These are phyloP conservation scores for Dastarcus helophoroides DNA, from an alignment of 2,888 invertebrate genomes.

Conservation along the genomic window DNA sequence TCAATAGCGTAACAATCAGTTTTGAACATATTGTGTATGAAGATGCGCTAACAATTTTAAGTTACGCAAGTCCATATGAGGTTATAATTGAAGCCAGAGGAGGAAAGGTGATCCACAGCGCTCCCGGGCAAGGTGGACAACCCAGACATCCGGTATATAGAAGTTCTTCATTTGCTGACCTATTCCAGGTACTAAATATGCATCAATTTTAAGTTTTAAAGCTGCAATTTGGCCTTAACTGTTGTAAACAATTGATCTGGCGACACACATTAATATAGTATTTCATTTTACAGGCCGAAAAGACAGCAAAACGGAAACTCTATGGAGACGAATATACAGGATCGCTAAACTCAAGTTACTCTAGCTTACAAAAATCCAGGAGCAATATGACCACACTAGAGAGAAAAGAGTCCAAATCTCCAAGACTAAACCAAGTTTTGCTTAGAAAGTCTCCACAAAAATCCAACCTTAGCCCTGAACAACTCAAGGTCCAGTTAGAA, in stretches of 20 bases:
- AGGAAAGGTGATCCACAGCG: slow-evolving; percentile 28
- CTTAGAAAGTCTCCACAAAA: slow-evolving; percentile 17
- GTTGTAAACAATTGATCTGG: no score
- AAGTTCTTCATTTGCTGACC: slow-evolving; percentile 68
- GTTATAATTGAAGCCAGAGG: slow-evolving; percentile 66
- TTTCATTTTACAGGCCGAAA: slow-evolving; percentile 26
- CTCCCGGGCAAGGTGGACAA: slow-evolving; percentile 35
- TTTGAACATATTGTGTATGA: slow-evolving; percentile 83
- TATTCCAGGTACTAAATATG: slow-evolving; percentile 32
- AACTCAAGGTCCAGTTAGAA: slow-evolving; percentile 28
- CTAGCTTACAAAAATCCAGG: slow-evolving; percentile 32
- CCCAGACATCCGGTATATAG: slow-evolving; percentile 67
- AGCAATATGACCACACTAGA: slow-evolving; percentile 33
- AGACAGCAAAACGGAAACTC: slow-evolving; percentile 29
- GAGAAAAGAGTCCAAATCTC: slow-evolving; percentile 28
- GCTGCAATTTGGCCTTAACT: no score
- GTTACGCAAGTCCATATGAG: slow-evolving; percentile 85
- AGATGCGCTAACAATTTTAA: slow-evolving; percentile 79
- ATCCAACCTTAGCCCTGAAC: slow-evolving; percentile 23
- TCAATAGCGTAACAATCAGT: slow-evolving; percentile 74
- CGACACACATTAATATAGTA: no score
- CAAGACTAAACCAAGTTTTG: slow-evolving; percentile 20
- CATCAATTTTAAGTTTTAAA: slow-evolving; percentile 1
- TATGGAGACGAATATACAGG: slow-evolving; percentile 22
- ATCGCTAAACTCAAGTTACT: slow-evolving; percentile 35